Evolutionary conservation across 2,113 vertebrate genomes (phyloP).

Genomic region (Narcine bancroftii): DNA sequence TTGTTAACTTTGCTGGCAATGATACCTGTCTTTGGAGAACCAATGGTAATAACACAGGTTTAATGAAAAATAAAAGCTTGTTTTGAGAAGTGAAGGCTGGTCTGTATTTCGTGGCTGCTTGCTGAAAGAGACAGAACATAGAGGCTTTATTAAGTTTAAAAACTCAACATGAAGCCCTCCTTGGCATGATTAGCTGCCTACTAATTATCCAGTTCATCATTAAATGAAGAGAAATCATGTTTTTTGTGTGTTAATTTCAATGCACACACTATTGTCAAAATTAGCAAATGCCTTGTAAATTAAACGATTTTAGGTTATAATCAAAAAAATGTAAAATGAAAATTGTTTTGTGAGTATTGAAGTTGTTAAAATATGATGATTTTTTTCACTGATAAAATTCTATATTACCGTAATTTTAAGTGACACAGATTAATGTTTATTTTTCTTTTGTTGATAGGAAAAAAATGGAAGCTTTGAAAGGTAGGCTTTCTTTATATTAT

Average conservation of each 20-base stretch:
- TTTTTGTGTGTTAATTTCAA: not conserved
- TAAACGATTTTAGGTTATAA: not conserved
- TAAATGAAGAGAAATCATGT: not conserved
- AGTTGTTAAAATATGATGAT: not conserved
- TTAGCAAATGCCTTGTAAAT: not conserved
- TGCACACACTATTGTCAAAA: not conserved
- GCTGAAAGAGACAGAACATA: not conserved
- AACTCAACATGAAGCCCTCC: not conserved
- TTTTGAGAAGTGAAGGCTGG: not conserved
- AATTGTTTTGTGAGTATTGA: not conserved
- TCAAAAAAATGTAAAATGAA: not conserved
- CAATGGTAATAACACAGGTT: not conserved
- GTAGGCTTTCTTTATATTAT: slow-evolving; percentile 53
- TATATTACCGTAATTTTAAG: not conserved
- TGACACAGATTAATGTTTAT: not conserved
- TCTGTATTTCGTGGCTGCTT: not conserved
- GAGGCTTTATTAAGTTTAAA: not conserved
- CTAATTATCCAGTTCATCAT: not conserved
- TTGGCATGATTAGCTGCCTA: not conserved
- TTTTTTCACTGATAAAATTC: not conserved
- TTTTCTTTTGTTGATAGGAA: slow-evolving; percentile 62
- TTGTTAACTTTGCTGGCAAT: not conserved
- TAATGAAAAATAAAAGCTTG: not conserved
- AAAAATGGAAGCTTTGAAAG: slow-evolving; percentile 82
- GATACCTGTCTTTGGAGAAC: not conserved